Conservation (phyloP, 1,140 invertebrate genomes). For the Penaeus vannamei region DNA sequence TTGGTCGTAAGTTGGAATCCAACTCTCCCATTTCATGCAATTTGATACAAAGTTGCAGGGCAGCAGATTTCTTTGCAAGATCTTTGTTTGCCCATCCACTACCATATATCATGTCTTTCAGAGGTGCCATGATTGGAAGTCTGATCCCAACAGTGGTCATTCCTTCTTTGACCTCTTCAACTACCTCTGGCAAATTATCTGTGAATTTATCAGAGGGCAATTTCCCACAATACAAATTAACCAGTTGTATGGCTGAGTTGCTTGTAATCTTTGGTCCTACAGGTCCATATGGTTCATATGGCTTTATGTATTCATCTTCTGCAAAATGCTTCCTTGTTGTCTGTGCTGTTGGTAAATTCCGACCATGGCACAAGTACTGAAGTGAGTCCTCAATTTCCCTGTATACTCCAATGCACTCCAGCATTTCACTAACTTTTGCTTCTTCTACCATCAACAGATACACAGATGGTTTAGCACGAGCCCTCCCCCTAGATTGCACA, state of each 20-base stretch:
- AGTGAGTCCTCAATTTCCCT: conserved; percentile 53
- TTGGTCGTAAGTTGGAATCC: conserved; percentile 51
- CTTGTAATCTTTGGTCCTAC: conserved; percentile 60
- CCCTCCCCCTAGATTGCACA: conserved; percentile 68
- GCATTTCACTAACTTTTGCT: conserved; percentile 11
- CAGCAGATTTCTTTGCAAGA: conserved; percentile 62
- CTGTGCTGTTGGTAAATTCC: conserved; percentile 40
- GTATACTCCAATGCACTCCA: conserved; percentile 44
- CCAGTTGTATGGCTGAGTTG: conserved; percentile 59
- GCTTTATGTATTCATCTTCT: conserved; percentile 46
- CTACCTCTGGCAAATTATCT: conserved; percentile 45
- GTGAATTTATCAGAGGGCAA: conserved; percentile 67
- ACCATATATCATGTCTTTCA: conserved; percentile 24
- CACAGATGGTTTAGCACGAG: conserved; percentile 61
- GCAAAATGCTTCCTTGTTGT: conserved; percentile 45
- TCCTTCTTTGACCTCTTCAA: not conserved
- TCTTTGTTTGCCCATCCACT: conserved; percentile 55
- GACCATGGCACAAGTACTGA: conserved; percentile 42
- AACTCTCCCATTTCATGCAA: conserved; percentile 62
- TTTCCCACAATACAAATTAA: conserved; percentile 66
- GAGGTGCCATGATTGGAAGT: conserved; percentile 52
- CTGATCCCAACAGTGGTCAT: conserved; percentile 5
- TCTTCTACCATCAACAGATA: conserved; percentile 61
- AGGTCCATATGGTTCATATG: conserved; percentile 52
- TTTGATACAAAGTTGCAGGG: conserved; percentile 49